These are phyloP conservation scores for Lymantria monacha DNA, from an alignment of 2,888 invertebrate genomes.

Conservation along the genomic window DNA sequence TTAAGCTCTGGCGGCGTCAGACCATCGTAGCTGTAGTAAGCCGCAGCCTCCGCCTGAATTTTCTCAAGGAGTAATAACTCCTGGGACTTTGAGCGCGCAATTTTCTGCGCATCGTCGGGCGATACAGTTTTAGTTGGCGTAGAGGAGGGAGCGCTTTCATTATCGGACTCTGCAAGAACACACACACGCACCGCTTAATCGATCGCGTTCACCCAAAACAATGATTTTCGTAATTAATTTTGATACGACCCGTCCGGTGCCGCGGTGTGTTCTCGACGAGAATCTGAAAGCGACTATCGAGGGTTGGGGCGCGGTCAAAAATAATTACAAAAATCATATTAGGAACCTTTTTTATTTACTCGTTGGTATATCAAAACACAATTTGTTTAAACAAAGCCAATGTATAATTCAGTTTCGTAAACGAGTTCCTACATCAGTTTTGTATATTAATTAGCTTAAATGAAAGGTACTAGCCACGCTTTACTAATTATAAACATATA, in stretches of 20 bases:
- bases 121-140: constrained; percentile 79
- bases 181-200: constrained; percentile 70
- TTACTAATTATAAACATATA: constrained; percentile 67
- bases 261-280: constrained; percentile 61
- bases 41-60: constrained; percentile 87
- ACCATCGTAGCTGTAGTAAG: constrained; percentile 85
- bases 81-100: constrained; percentile 82
- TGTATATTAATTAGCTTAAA: constrained; percentile 70
- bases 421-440: constrained; percentile 68
- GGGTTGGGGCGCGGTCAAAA: constrained; percentile 68
- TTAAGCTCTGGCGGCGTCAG: constrained; percentile 42
- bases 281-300: constrained; percentile 63
- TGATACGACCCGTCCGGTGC: constrained; percentile 64
- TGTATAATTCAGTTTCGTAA: constrained; percentile 59
- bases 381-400: constrained; percentile 78
- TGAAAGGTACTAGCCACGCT: constrained; percentile 69
- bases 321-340: constrained; percentile 82
- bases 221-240: constrained; percentile 81
- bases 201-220: constrained; percentile 30
- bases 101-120: constrained; percentile 50
- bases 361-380: constrained; percentile 79
- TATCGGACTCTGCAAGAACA: constrained; percentile 91
- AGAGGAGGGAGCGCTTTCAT: constrained; percentile 85
- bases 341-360: constrained; percentile 80
- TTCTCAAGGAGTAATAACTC: constrained; percentile 86